Evolutionary conservation across 2,888 invertebrate genomes (phyloP).

Genomic region (Panorpa germanica): DNA sequence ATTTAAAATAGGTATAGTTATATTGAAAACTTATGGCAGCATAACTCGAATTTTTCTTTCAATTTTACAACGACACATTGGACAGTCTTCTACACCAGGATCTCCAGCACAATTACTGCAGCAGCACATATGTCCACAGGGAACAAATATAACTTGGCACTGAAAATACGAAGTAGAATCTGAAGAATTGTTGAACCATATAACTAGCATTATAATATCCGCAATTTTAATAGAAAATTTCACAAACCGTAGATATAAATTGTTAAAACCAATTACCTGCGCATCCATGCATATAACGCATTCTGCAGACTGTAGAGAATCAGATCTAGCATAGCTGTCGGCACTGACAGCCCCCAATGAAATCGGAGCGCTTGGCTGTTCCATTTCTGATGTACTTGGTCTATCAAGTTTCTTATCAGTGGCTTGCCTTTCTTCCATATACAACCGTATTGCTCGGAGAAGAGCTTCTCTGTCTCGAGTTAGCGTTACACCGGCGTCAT

Average conservation of each 20-base stretch:
- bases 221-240: constrained; percentile 8
- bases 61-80: constrained; percentile 57
- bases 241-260: constrained; percentile 9
- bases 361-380: constrained; percentile 20
- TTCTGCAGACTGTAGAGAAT: constrained; percentile 32
- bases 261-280: constrained; percentile 29
- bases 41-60: constrained; percentile 48
- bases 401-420: constrained; percentile 1
- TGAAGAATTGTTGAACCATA: constrained; percentile 7
- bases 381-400: no score
- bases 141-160: constrained; percentile 65
- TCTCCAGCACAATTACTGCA: constrained; percentile 46
- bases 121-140: constrained; percentile 76
- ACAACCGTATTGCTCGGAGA: constrained; percentile 39
- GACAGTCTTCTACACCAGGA: constrained; percentile 41
- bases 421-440: constrained; percentile 21
- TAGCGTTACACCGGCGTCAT: constrained; percentile 33
- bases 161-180: constrained; percentile 22
- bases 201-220: constrained; percentile 7
- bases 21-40: constrained; percentile 25
- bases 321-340: constrained; percentile 21
- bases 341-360: constrained; percentile 16
- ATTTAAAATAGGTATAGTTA: no score
- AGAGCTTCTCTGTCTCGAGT: constrained; percentile 37
- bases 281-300: constrained; percentile 73